These are phyloP conservation scores for Xestia ashworthii DNA, from an alignment of 2,888 invertebrate genomes.

Conservation along the genomic window DNA sequence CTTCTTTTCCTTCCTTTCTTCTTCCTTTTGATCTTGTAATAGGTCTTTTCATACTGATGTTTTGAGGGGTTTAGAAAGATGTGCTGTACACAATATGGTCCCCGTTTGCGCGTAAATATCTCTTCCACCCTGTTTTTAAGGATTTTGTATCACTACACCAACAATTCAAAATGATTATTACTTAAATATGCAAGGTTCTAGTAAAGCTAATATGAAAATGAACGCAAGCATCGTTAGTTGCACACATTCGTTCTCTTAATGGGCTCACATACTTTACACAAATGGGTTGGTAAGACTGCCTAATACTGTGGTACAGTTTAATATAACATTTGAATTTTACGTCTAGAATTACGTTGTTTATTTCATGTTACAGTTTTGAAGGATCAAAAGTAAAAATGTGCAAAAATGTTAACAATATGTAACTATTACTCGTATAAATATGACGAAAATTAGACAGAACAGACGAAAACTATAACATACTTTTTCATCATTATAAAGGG, in stretches of 20 bases:
- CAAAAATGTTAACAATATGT: neutral
- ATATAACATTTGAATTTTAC: constrained; percentile 36
- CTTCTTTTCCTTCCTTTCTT: too few relatives aligned
- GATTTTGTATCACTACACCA: neutral
- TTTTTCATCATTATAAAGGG: neutral
- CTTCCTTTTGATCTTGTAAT: too few relatives aligned
- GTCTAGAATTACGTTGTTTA: constrained; percentile 1
- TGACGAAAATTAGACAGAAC: neutral
- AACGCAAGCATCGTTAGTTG: constrained; percentile 41
- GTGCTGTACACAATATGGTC: too few relatives aligned
- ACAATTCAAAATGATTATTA: constrained; percentile 24
- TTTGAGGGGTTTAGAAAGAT: too few relatives aligned
- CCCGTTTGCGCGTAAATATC: too few relatives aligned
- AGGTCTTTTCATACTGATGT: neutral
- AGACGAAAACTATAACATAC: neutral
- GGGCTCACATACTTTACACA: constrained; percentile 51
- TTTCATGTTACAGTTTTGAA: constrained; percentile 1
- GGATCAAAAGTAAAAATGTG: neutral
- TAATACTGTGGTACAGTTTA: constrained; percentile 28
- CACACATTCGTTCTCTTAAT: constrained; percentile 57
- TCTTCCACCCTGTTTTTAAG: neutral
- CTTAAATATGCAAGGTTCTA: constrained; percentile 13
- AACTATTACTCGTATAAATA: neutral
- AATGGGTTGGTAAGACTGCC: constrained; percentile 43
- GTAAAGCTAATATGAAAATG: constrained; percentile 49